Base-by-base conservation (phyloP, 2,113 vertebrate species). In the Eublepharis macularius region DNA sequence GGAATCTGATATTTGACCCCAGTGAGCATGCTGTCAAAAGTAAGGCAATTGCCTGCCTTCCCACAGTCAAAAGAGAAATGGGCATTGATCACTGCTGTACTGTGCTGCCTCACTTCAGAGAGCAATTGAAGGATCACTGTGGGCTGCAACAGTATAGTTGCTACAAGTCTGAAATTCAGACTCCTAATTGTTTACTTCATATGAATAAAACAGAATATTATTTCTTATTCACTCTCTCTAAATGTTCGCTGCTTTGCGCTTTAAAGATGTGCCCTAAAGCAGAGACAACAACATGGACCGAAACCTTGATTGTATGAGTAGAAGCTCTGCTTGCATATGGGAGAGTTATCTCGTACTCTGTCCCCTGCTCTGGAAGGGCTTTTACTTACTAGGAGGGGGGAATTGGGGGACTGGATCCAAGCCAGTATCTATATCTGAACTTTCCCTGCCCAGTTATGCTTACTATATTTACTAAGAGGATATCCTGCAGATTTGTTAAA, bases 401-500 rank as follows among this genome's bases (percentile, higher is more conserved):
- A 82, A 90, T 83, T 2, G 0, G 2, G 81, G 13, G 13, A 36
- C 36, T 72, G 36, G 47, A 73, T 57, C 36, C 8, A 21, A 45
- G 84, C 60, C 49, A 78, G 24, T 34, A 83, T 84, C 81, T 93
- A 86, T 87, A 87, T 88, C 89, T 90, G 83, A 54, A 86, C 24
- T 36, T 54, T 66, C 88, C 84, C 72, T 91, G 41, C 54, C 34
- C 86, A 70, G 87, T 47, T 72, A 89, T 51, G 47, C 86, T 87
- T 90, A 81, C 85, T 89, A 21, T 92, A 85, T 90, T 93, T 93
- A 89, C 81, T 21, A 1, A 88, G 76, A 93, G 91, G 92, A 93
- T 94, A 93, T 93, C 89, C 91, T 93, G 90, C 94, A 88, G 89
- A 87, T 93, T 54, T 87, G 89, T 94, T 93, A 90, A 92, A 84